Evolutionary conservation across 92 coral and sea anemone genomes (phyloP).

Genomic region (Palythoa heliodiscus): DNA sequence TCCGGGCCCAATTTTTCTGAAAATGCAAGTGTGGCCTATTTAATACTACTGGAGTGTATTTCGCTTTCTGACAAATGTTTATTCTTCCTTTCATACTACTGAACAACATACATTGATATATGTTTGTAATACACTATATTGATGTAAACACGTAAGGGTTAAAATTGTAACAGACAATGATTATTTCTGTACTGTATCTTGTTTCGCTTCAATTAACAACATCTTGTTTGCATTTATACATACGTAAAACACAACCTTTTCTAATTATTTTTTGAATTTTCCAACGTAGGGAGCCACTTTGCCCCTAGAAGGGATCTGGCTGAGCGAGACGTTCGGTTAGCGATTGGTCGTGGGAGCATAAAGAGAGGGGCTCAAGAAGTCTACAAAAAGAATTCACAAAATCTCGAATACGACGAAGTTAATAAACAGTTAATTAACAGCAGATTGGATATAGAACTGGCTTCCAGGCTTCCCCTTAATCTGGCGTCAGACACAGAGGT

Average conservation of each 20-base stretch:
- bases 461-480: constrained; percentile 15
- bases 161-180: no score
- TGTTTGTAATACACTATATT: no score
- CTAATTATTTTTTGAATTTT: background rate
- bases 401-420: constrained; percentile 6
- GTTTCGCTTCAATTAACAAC: background rate
- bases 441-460: constrained; percentile 28
- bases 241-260: background rate
- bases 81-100: no score
- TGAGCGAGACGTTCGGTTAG: background rate
- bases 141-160: no score
- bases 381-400: constrained; percentile 6
- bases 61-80: no score
- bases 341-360: background rate
- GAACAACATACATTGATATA: no score
- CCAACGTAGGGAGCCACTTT: background rate
- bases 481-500: constrained; percentile 17
- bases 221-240: no score
- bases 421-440: constrained; percentile 15
- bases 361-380: background rate
- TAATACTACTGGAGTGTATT: no score
- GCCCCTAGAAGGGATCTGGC: background rate
- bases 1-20: no score
- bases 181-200: no score
- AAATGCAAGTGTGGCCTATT: no score